These are phyloP conservation scores for Anguilla marmorata DNA, from an alignment of 2,797 vertebrate species.

Conservation along the genomic window DNA sequence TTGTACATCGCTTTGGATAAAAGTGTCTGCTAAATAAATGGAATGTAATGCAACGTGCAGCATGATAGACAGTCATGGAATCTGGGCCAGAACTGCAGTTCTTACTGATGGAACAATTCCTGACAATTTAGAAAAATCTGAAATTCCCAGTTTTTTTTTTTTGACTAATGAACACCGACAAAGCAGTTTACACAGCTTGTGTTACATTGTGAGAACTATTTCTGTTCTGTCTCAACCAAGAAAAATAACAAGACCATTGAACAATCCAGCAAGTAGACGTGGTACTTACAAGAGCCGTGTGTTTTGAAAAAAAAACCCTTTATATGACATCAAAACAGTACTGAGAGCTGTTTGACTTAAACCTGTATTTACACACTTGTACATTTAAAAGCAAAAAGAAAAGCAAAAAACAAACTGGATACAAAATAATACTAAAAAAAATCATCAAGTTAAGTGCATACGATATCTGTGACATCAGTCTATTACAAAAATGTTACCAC, in stretches of 20 bases:
- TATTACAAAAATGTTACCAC: neutral
- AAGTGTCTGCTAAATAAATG: no score
- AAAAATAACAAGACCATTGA: neutral
- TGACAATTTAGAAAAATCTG: neutral
- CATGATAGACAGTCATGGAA: neutral
- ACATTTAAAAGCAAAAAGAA: neutral
- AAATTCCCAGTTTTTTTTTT: neutral
- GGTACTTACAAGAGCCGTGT: neutral
- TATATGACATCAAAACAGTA: conserved; percentile 16
- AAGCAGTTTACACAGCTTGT: neutral
- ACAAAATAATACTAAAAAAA: conserved; percentile 19
- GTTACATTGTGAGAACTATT: neutral
- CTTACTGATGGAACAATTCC: neutral
- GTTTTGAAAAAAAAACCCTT: neutral
- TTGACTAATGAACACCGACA: neutral
- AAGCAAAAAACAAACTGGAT: neutral
- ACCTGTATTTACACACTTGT: neutral
- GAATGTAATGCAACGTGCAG: no score
- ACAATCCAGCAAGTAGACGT: neutral
- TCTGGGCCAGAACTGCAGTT: conserved; percentile 5
- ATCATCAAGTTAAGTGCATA: conserved; percentile 9
- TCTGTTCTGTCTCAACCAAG: neutral
- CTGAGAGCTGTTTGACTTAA: neutral
- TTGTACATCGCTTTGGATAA: no score
- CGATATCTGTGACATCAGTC: neutral